Conservation (phyloP, 2,113 vertebrate species). For the Channa argus region DNA sequence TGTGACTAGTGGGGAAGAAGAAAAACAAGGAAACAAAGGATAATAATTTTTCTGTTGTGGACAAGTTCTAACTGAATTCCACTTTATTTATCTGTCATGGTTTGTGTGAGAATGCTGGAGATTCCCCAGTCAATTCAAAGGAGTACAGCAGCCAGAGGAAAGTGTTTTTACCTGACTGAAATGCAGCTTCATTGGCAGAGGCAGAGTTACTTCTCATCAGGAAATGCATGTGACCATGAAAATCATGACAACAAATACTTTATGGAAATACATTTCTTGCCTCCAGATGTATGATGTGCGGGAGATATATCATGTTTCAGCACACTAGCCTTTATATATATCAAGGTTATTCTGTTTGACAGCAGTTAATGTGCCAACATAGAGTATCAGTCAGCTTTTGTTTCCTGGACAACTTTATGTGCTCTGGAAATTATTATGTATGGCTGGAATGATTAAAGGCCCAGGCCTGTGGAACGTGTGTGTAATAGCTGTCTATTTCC, state of each 20-base stretch:
- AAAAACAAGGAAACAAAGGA: conserved; percentile 51
- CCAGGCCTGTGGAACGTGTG: neutral
- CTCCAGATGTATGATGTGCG: neutral
- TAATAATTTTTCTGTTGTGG: conserved; percentile 60
- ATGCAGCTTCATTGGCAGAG: conserved; percentile 14
- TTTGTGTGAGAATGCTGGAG: conserved; percentile 49
- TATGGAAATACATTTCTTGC: conserved; percentile 19
- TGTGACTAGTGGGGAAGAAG: conserved; percentile 29
- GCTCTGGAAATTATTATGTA: conserved; percentile 39
- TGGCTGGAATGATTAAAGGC: conserved; percentile 39
- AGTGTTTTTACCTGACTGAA: conserved; percentile 49
- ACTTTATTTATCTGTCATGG: conserved; percentile 60
- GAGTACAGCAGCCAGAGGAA: conserved; percentile 47
- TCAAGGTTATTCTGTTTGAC: conserved; percentile 48
- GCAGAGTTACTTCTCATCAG: conserved; percentile 38
- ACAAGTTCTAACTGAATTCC: conserved; percentile 55
- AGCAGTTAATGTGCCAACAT: conserved; percentile 46
- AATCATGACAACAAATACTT: conserved; percentile 34
- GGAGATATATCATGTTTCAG: conserved; percentile 24
- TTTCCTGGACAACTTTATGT: conserved; percentile 54
- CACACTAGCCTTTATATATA: neutral
- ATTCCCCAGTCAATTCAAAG: conserved; percentile 38
- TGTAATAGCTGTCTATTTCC: too few species aligned
- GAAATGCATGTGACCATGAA: conserved; percentile 39
- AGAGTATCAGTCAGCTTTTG: conserved; percentile 48